Evolutionary conservation across 2,113 vertebrate genomes (phyloP), one percentile per base, ranked within the genome.

Genomic region (Gymnarchus niloticus): DNA sequence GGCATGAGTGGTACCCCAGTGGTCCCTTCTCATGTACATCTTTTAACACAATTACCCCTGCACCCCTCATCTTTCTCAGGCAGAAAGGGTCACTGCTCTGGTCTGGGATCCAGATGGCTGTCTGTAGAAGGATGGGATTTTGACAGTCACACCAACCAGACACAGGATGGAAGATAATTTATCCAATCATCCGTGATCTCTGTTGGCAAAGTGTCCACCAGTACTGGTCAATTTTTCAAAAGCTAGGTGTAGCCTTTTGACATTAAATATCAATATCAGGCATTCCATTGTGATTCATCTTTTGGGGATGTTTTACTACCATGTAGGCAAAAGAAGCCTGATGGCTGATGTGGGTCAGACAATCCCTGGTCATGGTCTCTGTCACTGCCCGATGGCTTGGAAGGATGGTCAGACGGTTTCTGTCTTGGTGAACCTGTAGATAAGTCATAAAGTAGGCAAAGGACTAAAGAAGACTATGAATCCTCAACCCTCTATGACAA

Each of bases 321-420:
- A n/a, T 83, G 83, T 54, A 61, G 52, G 65, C 76, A 86, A 61
- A 86, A 85, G 48, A 49, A 48, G 73, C 6, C 56, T 52, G 52
- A 21, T 57, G 87, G 61, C 54, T 87, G 90, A 89, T 61, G 86
- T 88, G 90, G 89, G 89, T 89, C 80, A 91, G 90, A 93, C 92
- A 92, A 93, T 89, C 87, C 89, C 83, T 87, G 84, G 76, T 89
- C 90, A 92, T 91, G 92, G 89, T 93, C 92, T 92, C 90, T 93
- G 91, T 90, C 92, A 90, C 83, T 83, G 28, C 61, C 88, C 88
- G 88, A 81, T 61, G 83, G 46, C 83, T 69, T 81, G 83, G 82
- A 86, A 91, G 80, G 48, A 78, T 56, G 89, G 87, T 89, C 88
- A 88, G 54, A 78, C n/a, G 84, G 85, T 83, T 87, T 88, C 84